phyloP scores from a whole-genome alignment of 2,888 invertebrate genomes.

The Cryptosula pallasiana region DNA sequence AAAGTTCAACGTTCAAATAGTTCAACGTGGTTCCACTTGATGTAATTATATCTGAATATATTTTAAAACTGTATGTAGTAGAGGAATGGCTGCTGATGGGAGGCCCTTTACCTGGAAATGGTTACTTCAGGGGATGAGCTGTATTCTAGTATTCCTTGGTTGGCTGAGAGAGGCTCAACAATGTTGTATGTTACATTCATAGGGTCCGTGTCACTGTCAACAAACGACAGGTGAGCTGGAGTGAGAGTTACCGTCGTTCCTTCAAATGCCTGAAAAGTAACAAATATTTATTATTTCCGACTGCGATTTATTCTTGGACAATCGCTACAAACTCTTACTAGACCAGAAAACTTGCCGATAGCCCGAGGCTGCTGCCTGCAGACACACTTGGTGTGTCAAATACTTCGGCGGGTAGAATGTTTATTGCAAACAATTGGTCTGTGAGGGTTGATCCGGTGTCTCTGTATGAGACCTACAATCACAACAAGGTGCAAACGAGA shows the following conservation, averaged over 20 bases:
- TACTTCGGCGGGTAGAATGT: background rate
- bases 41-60: too few species aligned
- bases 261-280: constrained; percentile 28
- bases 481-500: background rate
- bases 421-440: background rate
- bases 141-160: background rate
- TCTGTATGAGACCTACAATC: background rate
- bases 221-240: constrained; percentile 36
- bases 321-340: too few species aligned
- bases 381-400: constrained; percentile 32
- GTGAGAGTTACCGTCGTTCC: constrained; percentile 34
- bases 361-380: constrained; percentile 36
- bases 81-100: background rate
- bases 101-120: constrained; percentile 11
- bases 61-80: too few species aligned
- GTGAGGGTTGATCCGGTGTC: background rate
- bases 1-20: too few species aligned
- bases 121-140: background rate
- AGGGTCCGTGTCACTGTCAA: constrained; percentile 34
- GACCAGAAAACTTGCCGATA: constrained; percentile 35
- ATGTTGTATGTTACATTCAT: background rate
- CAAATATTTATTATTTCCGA: too few species aligned
- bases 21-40: too few species aligned
- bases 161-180: background rate
- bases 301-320: too few species aligned